A percentile compares a stretch with the other conserved stretches of the same genome.
Conservation (phyloP, 2,888 invertebrate species). For the Globia sparganii region DNA sequence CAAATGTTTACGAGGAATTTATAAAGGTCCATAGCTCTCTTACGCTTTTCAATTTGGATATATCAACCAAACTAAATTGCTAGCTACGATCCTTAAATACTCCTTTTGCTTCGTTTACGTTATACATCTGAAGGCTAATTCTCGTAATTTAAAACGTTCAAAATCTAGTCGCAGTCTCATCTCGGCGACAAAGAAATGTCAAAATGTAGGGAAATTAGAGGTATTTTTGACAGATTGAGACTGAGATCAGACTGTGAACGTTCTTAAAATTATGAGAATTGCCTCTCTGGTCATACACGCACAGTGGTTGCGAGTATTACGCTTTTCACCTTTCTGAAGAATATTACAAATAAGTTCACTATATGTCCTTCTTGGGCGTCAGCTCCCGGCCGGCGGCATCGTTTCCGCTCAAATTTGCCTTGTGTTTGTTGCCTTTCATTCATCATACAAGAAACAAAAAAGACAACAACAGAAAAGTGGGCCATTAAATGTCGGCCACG, state of each 20-base stretch:
- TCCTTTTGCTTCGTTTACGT: background rate
- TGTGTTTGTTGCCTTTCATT: background rate
- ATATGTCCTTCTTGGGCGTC: background rate
- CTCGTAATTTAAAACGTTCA: no score
- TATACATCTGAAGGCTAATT: no score
- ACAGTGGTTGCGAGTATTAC: background rate
- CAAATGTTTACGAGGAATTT: background rate
- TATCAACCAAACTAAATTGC: slow-evolving; percentile 6
- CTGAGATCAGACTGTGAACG: no score
- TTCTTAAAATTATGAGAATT: no score
- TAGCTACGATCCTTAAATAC: background rate
- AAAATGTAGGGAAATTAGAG: no score
- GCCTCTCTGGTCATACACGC: background rate
- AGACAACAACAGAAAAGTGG: background rate
- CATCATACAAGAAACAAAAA: background rate
- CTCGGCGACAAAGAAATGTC: no score
- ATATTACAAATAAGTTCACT: background rate
- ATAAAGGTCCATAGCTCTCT: slow-evolving; percentile 2
- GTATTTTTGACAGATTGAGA: no score
- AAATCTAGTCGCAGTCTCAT: no score
- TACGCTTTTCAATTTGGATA: background rate
- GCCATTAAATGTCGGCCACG: background rate
- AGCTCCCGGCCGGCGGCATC: background rate
- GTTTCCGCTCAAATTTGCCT: background rate
- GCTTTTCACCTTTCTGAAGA: background rate